These are phyloP conservation scores for Drosophila pseudotakahashii DNA, from an alignment of 2,888 invertebrate genomes.

Conservation along the genomic window DNA sequence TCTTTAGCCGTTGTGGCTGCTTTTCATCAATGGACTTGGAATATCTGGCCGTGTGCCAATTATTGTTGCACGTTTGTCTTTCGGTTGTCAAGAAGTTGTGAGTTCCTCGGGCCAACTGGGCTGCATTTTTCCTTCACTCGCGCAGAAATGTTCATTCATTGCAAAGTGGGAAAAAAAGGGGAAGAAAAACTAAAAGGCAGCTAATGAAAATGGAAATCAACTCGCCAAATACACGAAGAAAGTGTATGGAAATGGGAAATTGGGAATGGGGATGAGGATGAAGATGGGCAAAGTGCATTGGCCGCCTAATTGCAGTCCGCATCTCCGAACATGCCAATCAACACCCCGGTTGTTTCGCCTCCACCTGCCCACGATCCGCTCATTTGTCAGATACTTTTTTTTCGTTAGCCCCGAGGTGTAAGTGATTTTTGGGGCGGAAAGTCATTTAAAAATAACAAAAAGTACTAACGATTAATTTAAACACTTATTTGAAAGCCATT, in stretches of 20 bases:
- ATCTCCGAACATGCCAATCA: constrained; percentile 74
- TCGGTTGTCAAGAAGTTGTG: constrained; percentile 65
- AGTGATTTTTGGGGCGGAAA: constrained; percentile 7
- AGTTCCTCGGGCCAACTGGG: constrained; percentile 44
- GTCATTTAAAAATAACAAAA: not conserved
- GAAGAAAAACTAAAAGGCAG: not conserved
- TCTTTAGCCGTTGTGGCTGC: constrained; percentile 40
- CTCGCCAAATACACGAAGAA: constrained; percentile 17
- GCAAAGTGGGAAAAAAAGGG: constrained; percentile 28
- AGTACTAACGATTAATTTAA: no score
- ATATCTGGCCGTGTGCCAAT: constrained; percentile 67
- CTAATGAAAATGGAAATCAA: constrained; percentile 50
- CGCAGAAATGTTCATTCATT: constrained; percentile 67
- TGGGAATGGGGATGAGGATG: not conserved
- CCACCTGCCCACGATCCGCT: constrained; percentile 6
- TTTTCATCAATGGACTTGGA: constrained; percentile 74
- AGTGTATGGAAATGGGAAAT: not conserved
- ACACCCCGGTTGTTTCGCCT: constrained; percentile 53
- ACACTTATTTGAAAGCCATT: no score
- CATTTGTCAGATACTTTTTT: constrained; percentile 27
- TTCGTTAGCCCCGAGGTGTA: constrained; percentile 16
- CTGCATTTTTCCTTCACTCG: constrained; percentile 29
- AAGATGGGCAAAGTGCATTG: constrained; percentile 62
- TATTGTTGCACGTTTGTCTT: constrained; percentile 73
- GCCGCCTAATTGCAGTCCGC: constrained; percentile 71